Conservation (phyloP, 2,888 invertebrate genomes). For the Polymixis flavicincta region DNA sequence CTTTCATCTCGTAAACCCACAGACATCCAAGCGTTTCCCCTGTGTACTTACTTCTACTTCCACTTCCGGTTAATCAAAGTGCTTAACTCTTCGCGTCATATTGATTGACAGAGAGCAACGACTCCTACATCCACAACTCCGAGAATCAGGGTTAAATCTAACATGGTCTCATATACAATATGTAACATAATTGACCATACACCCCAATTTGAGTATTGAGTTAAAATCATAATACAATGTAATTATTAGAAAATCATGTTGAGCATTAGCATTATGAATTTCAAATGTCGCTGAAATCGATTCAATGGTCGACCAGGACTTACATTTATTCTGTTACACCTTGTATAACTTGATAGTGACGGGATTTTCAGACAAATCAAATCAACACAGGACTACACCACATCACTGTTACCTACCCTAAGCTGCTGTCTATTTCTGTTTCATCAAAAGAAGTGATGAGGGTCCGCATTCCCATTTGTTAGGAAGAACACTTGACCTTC, state of each 20-base stretch:
- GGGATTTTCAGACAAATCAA: background rate
- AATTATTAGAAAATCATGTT: too few species aligned
- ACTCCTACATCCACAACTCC: background rate
- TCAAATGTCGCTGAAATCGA: too few species aligned
- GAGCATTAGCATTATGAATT: too few species aligned
- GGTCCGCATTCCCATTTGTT: conserved; percentile 47
- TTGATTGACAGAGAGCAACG: conserved; percentile 16
- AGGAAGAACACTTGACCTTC: conserved; percentile 46
- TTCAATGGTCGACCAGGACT: too few species aligned
- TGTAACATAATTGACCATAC: too few species aligned
- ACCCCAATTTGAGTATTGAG: too few species aligned
- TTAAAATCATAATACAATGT: too few species aligned
- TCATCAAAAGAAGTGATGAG: conserved; percentile 44
- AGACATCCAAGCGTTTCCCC: conserved; percentile 2
- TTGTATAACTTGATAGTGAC: conserved; percentile 5
- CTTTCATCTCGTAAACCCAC: conserved; percentile 25
- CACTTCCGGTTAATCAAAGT: conserved; percentile 27
- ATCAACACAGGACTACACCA: background rate
- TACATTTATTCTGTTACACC: too few species aligned
- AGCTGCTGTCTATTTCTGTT: conserved; percentile 25
- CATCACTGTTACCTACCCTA: conserved; percentile 18
- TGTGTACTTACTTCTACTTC: conserved; percentile 23
- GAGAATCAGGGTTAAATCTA: background rate
- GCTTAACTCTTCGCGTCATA: background rate
- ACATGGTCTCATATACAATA: background rate